A percentile compares a stretch with the other conserved stretches of the same genome.
phyloP scores from a whole-genome alignment of 2,797 vertebrate species.

The Macrochelys suwanniensis region DNA sequence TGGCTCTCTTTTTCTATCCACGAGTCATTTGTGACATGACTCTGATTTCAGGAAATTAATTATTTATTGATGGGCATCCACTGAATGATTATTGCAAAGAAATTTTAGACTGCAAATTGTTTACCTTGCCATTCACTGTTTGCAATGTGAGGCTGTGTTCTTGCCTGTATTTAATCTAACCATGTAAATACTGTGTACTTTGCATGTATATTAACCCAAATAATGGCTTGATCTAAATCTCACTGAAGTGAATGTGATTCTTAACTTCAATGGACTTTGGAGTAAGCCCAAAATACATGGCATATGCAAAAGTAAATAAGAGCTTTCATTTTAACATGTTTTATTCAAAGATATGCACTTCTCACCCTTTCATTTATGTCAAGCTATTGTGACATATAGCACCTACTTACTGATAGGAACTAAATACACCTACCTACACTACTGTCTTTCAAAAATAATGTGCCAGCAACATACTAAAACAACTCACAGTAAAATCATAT shows the following conservation, averaged over 20 bases:
- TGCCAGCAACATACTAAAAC: fast-evolving
- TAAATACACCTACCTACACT: not conserved
- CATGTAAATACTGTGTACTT: not conserved
- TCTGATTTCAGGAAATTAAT: not conserved
- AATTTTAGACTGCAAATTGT: conserved; percentile 8
- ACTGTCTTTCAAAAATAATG: not conserved
- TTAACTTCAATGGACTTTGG: conserved; percentile 23
- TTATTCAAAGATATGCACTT: not conserved
- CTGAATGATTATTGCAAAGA: conserved; percentile 24
- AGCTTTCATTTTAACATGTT: not conserved
- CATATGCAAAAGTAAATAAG: not conserved
- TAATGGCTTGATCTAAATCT: conserved; percentile 26
- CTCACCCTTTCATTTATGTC: not conserved
- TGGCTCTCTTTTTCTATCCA: not conserved
- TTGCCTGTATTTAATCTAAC: conserved; percentile 25
- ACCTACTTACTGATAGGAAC: not conserved
- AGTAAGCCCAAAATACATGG: conserved; percentile 14
- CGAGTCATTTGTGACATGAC: not conserved
- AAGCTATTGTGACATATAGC: not conserved
- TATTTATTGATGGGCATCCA: not conserved
- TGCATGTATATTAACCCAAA: not conserved
- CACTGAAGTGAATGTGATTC: not conserved
- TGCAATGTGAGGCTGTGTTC: not conserved
- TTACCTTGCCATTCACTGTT: conserved; percentile 29
- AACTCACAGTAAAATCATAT: not conserved